phyloP scores from a whole-genome alignment of 2,888 invertebrate genomes.

The Microctonus brassicae region DNA sequence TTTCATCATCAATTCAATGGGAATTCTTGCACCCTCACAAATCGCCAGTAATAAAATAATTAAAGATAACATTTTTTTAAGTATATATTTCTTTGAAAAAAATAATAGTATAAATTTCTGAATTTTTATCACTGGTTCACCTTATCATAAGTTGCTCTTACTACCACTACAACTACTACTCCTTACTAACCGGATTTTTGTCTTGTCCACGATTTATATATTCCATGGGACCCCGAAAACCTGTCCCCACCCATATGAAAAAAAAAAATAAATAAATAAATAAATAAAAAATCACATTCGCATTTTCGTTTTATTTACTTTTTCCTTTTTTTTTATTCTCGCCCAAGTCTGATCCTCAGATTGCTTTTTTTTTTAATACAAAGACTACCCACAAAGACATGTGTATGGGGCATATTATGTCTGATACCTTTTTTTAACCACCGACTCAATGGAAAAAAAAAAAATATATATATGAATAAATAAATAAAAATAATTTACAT shows the following conservation, averaged over 20 bases:
- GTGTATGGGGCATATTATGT: not conserved
- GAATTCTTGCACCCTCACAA: conserved; percentile 13
- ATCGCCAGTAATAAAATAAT: not conserved
- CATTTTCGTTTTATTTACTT: conserved; percentile 38
- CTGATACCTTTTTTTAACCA: not conserved
- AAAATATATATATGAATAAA: not conserved
- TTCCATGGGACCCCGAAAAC: conserved; percentile 49
- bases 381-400: not conserved
- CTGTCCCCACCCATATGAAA: conserved; percentile 47
- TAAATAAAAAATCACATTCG: conserved; percentile 13
- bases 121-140: not conserved
- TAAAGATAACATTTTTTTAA: not conserved
- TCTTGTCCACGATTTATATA: conserved; percentile 58
- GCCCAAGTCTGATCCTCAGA: conserved; percentile 28
- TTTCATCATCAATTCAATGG: not conserved
- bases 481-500: too few relatives aligned
- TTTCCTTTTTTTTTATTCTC: conserved; percentile 41
- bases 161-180: conserved; percentile 39
- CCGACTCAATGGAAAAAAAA: not conserved
- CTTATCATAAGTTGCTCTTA: conserved; percentile 38
- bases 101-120: not conserved
- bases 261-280: too few relatives aligned
- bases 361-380: not conserved
- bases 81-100: not conserved
- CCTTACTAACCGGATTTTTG: conserved; percentile 57